These are phyloP conservation scores for Bedellia somnulentella DNA, from an alignment of 2,888 invertebrate species.

Conservation along the genomic window DNA sequence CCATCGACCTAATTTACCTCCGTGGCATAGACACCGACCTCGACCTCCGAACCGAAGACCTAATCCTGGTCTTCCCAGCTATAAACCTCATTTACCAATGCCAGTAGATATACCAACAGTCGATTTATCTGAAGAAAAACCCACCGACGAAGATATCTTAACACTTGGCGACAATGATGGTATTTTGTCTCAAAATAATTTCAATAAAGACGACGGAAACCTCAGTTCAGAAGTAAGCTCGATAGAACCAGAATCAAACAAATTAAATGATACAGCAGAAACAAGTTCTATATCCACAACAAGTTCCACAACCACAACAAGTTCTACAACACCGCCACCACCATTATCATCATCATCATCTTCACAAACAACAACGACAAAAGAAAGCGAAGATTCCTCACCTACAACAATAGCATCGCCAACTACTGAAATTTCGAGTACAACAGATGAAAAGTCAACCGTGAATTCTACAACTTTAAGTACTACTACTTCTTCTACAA, in stretches of 20 bases:
- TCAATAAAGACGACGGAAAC: slow-evolving; percentile 26
- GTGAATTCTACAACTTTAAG: slow-evolving; percentile 7
- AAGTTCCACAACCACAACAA: slow-evolving; percentile 19
- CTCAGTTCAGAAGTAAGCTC: slow-evolving; percentile 17
- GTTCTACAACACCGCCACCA: slow-evolving; percentile 19
- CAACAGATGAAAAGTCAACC: slow-evolving; percentile 6
- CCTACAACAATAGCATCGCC: too few relatives aligned
- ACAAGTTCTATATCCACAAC: slow-evolving; percentile 14
- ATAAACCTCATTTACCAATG: slow-evolving; percentile 62
- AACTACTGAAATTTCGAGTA: background rate
- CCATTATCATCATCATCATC: too few relatives aligned
- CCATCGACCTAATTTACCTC: slow-evolving; percentile 62
- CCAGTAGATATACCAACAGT: slow-evolving; percentile 24
- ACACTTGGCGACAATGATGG: slow-evolving; percentile 36
- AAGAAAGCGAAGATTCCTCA: slow-evolving; percentile 11
- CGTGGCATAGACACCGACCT: slow-evolving; percentile 68
- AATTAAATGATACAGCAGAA: slow-evolving; percentile 10
- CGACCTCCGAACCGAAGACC: slow-evolving; percentile 54
- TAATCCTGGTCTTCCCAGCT: slow-evolving; percentile 60
- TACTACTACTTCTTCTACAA: slow-evolving; percentile 1
- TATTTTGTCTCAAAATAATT: slow-evolving; percentile 32
- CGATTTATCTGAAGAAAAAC: slow-evolving; percentile 25
- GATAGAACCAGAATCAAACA: slow-evolving; percentile 25
- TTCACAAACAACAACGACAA: slow-evolving; percentile 14
- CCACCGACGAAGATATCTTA: slow-evolving; percentile 20